Percentiles rank a stretch among this genome's conserved stretches.
Conservation (phyloP, 35 echinoderm and acorn worm species). For the Heliocidaris erythrogramma region DNA sequence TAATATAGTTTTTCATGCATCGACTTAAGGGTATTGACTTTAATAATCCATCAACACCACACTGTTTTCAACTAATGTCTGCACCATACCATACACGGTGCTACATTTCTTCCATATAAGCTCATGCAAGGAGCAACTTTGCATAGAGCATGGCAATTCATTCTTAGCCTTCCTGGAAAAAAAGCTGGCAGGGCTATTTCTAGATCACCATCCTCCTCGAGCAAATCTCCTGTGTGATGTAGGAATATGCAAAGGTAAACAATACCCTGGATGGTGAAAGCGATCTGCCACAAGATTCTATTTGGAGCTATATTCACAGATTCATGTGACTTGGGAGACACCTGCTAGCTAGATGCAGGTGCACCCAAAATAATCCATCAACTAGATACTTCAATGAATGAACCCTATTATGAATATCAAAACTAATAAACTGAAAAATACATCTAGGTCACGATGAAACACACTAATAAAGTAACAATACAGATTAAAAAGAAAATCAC, state of each 20-base stretch:
- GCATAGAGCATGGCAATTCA: not conserved
- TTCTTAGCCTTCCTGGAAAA: slow-evolving; percentile 6
- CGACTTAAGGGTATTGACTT: not conserved
- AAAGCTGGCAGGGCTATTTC: not conserved
- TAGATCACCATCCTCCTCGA: not conserved
- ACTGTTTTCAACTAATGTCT: not conserved
- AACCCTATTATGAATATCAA: too few relatives aligned
- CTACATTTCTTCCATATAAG: slow-evolving; percentile 11
- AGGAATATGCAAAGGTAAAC: not conserved
- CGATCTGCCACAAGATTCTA: slow-evolving; percentile 16
- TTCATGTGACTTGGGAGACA: not conserved
- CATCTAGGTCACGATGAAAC: too few relatives aligned
- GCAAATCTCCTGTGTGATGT: slow-evolving; percentile 5
- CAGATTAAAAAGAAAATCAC: too few relatives aligned
- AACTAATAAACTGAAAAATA: too few relatives aligned
- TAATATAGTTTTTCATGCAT: not conserved
- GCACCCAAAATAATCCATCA: not conserved
- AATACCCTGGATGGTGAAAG: slow-evolving; percentile 7
- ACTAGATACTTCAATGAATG: not conserved
- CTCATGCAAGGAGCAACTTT: not conserved
- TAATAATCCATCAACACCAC: not conserved
- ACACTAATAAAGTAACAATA: too few relatives aligned
- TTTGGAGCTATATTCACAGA: not conserved
- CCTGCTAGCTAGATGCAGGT: slow-evolving; percentile 5
- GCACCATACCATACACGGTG: not conserved